These are phyloP conservation scores for Cheilosia vulpina DNA, from an alignment of 2,888 invertebrate genomes.

Conservation along the genomic window DNA sequence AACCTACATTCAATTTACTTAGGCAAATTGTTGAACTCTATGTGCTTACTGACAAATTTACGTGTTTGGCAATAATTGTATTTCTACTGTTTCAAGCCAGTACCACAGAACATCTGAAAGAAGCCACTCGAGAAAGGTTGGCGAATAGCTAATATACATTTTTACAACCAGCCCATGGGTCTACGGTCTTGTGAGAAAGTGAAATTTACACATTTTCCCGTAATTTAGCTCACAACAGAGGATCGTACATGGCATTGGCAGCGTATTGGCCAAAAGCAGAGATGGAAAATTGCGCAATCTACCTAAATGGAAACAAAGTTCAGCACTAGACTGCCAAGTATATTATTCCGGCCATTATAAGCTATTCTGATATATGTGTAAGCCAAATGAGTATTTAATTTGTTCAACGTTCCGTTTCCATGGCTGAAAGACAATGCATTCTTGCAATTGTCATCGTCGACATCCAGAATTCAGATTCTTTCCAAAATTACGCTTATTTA, in stretches of 20 bases:
- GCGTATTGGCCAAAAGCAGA: constrained; percentile 56
- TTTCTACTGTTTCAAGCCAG: too few species aligned
- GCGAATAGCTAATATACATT: background rate
- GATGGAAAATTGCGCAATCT: constrained; percentile 50
- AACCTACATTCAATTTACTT: constrained; percentile 67
- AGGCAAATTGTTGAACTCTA: constrained; percentile 70
- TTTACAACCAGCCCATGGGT: background rate
- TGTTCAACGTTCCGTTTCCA: constrained; percentile 8
- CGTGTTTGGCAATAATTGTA: constrained; percentile 8
- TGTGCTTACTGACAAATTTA: constrained; percentile 12
- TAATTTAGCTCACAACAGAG: constrained; percentile 26
- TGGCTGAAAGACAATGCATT: constrained; percentile 12
- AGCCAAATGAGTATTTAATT: constrained; percentile 51
- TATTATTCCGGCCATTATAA: background rate
- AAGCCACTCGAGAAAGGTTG: background rate
- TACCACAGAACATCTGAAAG: too few species aligned
- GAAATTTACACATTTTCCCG: constrained; percentile 60
- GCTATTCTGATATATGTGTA: constrained; percentile 9
- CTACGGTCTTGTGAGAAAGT: constrained; percentile 53
- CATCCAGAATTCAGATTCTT: constrained; percentile 23
- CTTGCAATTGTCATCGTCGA: background rate
- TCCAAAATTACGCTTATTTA: constrained; percentile 21
- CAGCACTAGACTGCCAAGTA: background rate
- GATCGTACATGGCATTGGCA: constrained; percentile 42
- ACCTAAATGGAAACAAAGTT: constrained; percentile 4